Base-by-base conservation (phyloP, 2,888 invertebrate species). In the Sylvicola fuscatus region DNA sequence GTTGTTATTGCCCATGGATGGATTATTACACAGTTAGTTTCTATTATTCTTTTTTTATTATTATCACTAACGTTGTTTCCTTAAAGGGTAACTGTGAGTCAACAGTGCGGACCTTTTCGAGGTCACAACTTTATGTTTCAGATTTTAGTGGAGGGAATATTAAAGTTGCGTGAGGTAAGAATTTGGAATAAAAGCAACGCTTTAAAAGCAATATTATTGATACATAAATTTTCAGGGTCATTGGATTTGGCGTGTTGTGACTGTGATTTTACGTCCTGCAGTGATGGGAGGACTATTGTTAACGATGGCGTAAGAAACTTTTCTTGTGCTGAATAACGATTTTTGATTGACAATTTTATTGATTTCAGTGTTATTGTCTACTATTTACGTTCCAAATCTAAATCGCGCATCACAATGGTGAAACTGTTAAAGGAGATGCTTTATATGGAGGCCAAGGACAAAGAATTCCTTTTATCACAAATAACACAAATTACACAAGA, bases 381-480 rank as follows among this genome's bases (percentile, higher is more conserved):
- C 57, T 73, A 69, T 51, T 51, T 68, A 45, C 62, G 72, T 1
- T 72, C 72, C 0, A 64, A 66, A 37, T 68, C 73, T 0, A 51
- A 55, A 1, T 74, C 75, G 2, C 70, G 71, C 47, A 65, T 60
- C 35, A 58, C 63, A 34, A 68, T 70, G 64, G 72, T 72, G 37
- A 52, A 53, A 33, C 58, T 72, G 37, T 58, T 77, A 40, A 61
- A 72, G 1, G 66, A 68, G 37, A 72, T 77, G 72, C 54, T 77
- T 43, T 54, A 66, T 32, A 59, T 72, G 45, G 72, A 74, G 46
- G 68, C 73, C 1, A 67, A 67, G 47, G 78, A 79, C 47, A 78
- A 76, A 51, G 72, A 76, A 48, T 77, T 72, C 57, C 58, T 77
- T 38, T 60, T 77, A 15, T 54, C 62, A 33, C 67, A 68, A 49